Evolutionary conservation across 2,888 invertebrate genomes (phyloP), one percentile per base, ranked within the genome.

Genomic region (Lacanobia oleracea): DNA sequence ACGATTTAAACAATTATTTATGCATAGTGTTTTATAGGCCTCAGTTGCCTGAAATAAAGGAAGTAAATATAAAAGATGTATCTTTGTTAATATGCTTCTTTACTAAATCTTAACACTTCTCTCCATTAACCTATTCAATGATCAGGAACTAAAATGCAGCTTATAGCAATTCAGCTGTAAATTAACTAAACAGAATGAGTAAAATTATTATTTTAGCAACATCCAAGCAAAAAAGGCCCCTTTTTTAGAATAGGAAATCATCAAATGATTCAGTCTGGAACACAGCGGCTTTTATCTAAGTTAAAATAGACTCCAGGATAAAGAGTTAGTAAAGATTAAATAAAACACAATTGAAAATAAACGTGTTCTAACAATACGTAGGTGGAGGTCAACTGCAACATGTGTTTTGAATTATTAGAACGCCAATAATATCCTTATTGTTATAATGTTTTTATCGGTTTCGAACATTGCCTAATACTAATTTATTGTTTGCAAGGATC

Each of bases 361-460:
- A 40, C 62, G 23, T 43, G 16, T 43, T 54, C 33, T 54, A 53
- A 50, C 53, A 21, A n/a, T 60, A 43, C 1, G 1, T 18, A 51
- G 23, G 40, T 45, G 23, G 45, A 81, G 51, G 51, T 81, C 76
- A 37, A 37, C 40, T 18, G 21, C 1, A 50, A 51, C 60, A 27
- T 21, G 10, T 80, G 57, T 51, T 62, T 57, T 48, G 16, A 79
- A 45, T 62, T 21, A 45, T 62, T 21, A 45, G n/a, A 76, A 61
- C 18, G 40, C 33, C 43, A 78, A n/a, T 69, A 50, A n/a, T 48
- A 54, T 68, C 27, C 33, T n/a, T 54, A 21, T 6, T 48, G 37
- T 75, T 18, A 63, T n/a, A 33, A 21, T 7, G 54, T 37, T 64
- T 73, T 60, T 54, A 21, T 72, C 33, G 56, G 50, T 51, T 48